A percentile compares a stretch with the other conserved stretches of the same genome.
Evolutionary conservation across 1,140 invertebrate genomes (phyloP).

Genomic region (Aphelinus certus): DNA sequence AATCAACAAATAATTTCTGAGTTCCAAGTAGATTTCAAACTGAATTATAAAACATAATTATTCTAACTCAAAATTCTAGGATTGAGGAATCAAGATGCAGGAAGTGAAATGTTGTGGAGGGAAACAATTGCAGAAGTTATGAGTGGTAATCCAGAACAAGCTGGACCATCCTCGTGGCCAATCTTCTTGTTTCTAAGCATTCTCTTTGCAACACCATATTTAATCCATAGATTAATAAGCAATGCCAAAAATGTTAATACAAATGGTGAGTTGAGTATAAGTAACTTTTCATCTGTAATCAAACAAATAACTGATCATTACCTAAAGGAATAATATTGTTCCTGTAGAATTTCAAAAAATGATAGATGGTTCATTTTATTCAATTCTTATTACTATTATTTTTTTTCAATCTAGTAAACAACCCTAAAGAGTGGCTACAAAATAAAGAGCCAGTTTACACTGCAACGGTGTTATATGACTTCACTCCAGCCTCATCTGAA

Average conservation of each 20-base stretch:
- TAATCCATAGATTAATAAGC: slow-evolving; percentile 87
- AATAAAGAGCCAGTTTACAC: slow-evolving; percentile 77
- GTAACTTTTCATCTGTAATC: slow-evolving; percentile 32
- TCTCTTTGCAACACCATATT: slow-evolving; percentile 88
- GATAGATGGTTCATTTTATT: not conserved
- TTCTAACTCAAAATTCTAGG: slow-evolving; percentile 45
- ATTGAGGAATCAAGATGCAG: slow-evolving; percentile 64
- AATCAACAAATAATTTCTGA: too few relatives aligned
- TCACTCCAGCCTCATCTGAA: slow-evolving; percentile 74
- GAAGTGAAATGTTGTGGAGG: slow-evolving; percentile 56
- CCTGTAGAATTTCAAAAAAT: too few relatives aligned
- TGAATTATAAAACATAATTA: not conserved
- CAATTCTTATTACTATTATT: slow-evolving; percentile 25
- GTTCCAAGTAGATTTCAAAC: too few relatives aligned
- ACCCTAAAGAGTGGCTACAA: slow-evolving; percentile 60
- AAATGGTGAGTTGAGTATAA: slow-evolving; percentile 63
- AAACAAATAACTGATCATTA: slow-evolving; percentile 15
- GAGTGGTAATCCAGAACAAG: slow-evolving; percentile 52
- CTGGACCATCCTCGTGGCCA: slow-evolving; percentile 71
- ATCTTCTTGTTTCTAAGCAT: slow-evolving; percentile 85
- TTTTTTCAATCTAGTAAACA: slow-evolving; percentile 45
- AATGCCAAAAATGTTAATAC: slow-evolving; percentile 52
- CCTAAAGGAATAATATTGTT: not conserved
- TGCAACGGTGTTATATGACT: slow-evolving; percentile 82
- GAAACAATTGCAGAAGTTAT: slow-evolving; percentile 56